Percentiles rank a stretch among this genome's conserved stretches.
These are phyloP conservation scores for Rhopilema esculentum DNA, from an alignment of 30 jellyfish, hydroid and myxozoan species.

Conservation along the genomic window DNA sequence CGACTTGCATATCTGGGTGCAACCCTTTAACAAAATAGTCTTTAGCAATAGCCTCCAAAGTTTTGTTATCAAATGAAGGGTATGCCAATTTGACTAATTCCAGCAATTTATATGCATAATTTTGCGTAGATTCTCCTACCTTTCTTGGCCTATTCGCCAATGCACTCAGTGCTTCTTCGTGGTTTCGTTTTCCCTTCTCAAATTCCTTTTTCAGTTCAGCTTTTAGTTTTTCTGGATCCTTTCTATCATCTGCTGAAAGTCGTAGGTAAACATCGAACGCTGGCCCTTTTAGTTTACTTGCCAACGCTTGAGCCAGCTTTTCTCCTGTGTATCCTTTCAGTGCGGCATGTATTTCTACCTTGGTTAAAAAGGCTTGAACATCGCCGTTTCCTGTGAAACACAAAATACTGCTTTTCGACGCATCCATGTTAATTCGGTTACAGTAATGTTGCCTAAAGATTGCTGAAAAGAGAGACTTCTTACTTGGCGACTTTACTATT, in stretches of 20 bases:
- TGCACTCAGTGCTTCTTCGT: constrained; percentile 55
- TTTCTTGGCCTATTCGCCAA: constrained; percentile 46
- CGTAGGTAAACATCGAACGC: constrained; percentile 24
- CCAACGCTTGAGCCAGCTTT: constrained; percentile 25
- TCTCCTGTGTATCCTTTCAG: constrained; percentile 39
- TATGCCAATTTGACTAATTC: constrained; percentile 42
- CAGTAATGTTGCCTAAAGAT: constrained; percentile 42
- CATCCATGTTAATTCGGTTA: constrained; percentile 27
- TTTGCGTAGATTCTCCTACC: constrained; percentile 45
- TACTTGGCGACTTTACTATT: constrained; percentile 4
- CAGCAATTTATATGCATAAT: constrained; percentile 3
- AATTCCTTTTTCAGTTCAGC: constrained; percentile 28
- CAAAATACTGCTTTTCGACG: constrained; percentile 16
- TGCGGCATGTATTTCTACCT: constrained; percentile 25
- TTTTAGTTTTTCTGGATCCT: constrained; percentile 38
- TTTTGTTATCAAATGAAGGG: constrained; percentile 27
- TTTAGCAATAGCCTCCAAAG: constrained; percentile 24
- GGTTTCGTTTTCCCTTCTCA: constrained; percentile 47
- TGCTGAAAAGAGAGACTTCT: constrained; percentile 63
- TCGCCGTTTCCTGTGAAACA: constrained; percentile 26
- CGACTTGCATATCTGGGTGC: constrained; percentile 60
- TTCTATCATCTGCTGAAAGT: constrained; percentile 49
- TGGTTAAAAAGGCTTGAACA: constrained; percentile 20
- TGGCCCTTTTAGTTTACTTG: constrained; percentile 39
- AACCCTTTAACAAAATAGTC: constrained; percentile 47